These are phyloP conservation scores for Saturnia japonica DNA, from an alignment of 2,888 invertebrate species.

Conservation along the genomic window DNA sequence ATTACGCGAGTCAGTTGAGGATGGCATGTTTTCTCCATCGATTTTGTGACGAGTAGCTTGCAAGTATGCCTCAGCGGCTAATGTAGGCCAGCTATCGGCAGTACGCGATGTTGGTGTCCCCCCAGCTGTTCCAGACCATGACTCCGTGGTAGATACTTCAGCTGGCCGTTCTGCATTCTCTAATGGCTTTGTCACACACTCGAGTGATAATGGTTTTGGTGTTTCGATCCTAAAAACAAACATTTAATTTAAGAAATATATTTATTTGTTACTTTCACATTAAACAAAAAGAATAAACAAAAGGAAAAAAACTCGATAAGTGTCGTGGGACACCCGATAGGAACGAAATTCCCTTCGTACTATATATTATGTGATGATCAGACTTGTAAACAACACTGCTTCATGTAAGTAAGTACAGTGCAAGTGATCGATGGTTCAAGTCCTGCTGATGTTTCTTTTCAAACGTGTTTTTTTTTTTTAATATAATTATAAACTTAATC, in stretches of 20 bases:
- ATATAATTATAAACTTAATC: too few relatives aligned
- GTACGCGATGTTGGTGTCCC: conserved; percentile 39
- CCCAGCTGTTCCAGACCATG: conserved; percentile 55
- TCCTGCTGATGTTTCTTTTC: too few relatives aligned
- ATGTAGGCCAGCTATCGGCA: conserved; percentile 62
- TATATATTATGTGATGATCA: too few relatives aligned
- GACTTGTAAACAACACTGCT: too few relatives aligned
- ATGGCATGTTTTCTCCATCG: conserved; percentile 75
- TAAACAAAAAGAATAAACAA: background rate
- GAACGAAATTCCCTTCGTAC: too few relatives aligned
- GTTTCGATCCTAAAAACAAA: conserved; percentile 65
- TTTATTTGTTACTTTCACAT: background rate
- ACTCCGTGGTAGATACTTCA: conserved; percentile 73
- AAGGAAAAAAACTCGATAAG: too few relatives aligned
- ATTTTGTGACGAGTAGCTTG: conserved; percentile 72
- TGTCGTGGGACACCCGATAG: too few relatives aligned
- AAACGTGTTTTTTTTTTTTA: too few relatives aligned
- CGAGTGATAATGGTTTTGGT: conserved; percentile 72
- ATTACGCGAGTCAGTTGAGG: conserved; percentile 76
- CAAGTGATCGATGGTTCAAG: too few relatives aligned
- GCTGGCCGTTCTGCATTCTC: conserved; percentile 67
- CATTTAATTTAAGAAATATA: background rate
- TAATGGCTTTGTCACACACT: conserved; percentile 54
- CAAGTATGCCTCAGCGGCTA: conserved; percentile 69
- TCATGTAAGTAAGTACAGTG: too few relatives aligned